phyloP scores from a whole-genome alignment of 2,888 invertebrate species.

The Patella pellucida region DNA sequence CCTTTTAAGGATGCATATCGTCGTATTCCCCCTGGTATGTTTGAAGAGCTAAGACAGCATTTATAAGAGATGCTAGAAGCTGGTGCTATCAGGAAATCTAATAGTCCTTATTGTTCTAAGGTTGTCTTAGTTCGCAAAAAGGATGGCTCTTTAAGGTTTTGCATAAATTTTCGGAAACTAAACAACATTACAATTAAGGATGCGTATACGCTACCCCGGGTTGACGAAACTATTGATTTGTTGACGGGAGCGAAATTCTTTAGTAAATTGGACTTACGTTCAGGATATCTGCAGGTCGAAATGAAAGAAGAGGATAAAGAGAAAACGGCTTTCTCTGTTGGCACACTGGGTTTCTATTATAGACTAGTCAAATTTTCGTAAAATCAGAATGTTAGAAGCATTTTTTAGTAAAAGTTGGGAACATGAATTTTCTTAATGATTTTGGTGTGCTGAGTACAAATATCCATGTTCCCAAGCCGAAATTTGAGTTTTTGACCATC shows the following conservation, averaged over 20 bases:
- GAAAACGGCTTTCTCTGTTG: slow-evolving; percentile 36
- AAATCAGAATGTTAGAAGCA: too few species aligned
- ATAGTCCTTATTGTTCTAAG: slow-evolving; percentile 35
- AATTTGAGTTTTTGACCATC: too few species aligned
- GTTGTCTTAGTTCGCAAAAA: slow-evolving; percentile 36
- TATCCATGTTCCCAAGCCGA: too few species aligned
- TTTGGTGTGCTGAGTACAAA: too few species aligned
- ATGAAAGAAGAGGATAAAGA: slow-evolving; percentile 34
- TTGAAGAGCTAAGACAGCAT: slow-evolving; percentile 36
- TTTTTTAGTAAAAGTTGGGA: too few species aligned
- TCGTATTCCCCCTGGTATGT: slow-evolving; percentile 36
- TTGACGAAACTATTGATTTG: slow-evolving; percentile 37
- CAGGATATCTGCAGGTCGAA: slow-evolving; percentile 34
- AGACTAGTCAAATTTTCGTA: too few species aligned
- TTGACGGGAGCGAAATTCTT: slow-evolving; percentile 32
- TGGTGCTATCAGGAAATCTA: slow-evolving; percentile 35
- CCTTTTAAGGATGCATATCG: slow-evolving; percentile 38
- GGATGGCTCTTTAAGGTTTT: slow-evolving; percentile 33
- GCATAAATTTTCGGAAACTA: slow-evolving; percentile 33
- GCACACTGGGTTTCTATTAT: slow-evolving; percentile 35
- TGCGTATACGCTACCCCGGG: slow-evolving; percentile 34
- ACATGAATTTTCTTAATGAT: too few species aligned
- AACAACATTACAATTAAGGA: slow-evolving; percentile 39
- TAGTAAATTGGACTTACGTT: slow-evolving; percentile 26
- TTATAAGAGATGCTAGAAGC: slow-evolving; percentile 34